These are phyloP conservation scores for Cassiopea xamachana DNA, from an alignment of 30 jellyfish, hydroid and myxozoan genomes.

Conservation along the genomic window DNA sequence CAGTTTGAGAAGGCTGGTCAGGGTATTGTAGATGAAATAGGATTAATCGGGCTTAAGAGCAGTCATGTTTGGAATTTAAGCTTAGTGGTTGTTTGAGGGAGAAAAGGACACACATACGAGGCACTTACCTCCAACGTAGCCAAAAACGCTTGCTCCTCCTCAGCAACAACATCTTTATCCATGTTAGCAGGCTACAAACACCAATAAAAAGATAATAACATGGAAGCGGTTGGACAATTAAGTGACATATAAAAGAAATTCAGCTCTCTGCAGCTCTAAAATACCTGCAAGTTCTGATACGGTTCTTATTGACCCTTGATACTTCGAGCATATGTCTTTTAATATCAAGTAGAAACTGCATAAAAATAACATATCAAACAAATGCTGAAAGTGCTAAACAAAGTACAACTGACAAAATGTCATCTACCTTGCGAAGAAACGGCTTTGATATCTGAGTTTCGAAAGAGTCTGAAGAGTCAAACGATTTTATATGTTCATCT, in stretches of 20 bases:
- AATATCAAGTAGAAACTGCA: too few relatives aligned
- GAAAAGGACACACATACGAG: not conserved
- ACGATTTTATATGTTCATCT: constrained; percentile 92
- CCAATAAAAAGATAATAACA: not conserved
- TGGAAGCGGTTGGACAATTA: not conserved
- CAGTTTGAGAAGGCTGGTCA: too few relatives aligned
- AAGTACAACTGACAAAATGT: not conserved
- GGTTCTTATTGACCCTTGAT: too few relatives aligned
- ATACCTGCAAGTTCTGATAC: too few relatives aligned
- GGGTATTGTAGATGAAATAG: too few relatives aligned
- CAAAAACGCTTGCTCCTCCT: constrained; percentile 94
- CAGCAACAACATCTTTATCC: constrained; percentile 92
- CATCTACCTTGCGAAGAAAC: constrained; percentile 80
- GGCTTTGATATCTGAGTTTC: constrained; percentile 90
- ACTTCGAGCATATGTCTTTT: too few relatives aligned
- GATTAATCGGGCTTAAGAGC: too few relatives aligned
- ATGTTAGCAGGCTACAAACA: constrained; percentile 75
- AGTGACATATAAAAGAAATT: too few relatives aligned
- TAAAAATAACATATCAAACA: too few relatives aligned
- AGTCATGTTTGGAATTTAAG: too few relatives aligned
- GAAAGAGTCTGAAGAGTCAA: constrained; percentile 82
- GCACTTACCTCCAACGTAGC: constrained; percentile 49
- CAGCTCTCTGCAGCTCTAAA: too few relatives aligned
- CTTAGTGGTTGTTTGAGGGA: too few relatives aligned
- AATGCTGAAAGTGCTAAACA: not conserved